Evolutionary conservation across 2,888 invertebrate species (phyloP).

Genomic region (Cheilosia vulpina): DNA sequence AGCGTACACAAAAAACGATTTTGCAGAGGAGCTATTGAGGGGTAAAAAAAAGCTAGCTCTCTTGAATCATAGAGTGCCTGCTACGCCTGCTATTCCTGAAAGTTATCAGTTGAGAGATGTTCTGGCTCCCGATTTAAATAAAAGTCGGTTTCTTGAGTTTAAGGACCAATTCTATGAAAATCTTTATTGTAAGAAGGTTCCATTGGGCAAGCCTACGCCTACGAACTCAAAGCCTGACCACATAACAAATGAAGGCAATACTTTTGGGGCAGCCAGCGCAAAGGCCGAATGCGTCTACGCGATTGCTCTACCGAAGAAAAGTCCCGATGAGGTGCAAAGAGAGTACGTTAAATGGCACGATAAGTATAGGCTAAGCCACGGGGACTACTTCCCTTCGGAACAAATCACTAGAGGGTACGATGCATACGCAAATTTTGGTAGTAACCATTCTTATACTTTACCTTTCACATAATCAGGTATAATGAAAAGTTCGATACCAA

Average conservation of each 20-base stretch:
- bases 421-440: not conserved
- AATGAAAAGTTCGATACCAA: slow-evolving; percentile 74
- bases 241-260: slow-evolving; percentile 78
- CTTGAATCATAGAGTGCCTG: not conserved
- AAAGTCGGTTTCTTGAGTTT: slow-evolving; percentile 80
- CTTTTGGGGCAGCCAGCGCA: slow-evolving; percentile 76
- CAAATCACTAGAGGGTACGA: slow-evolving; percentile 78
- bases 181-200: slow-evolving; percentile 78
- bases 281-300: slow-evolving; percentile 74
- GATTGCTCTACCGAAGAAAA: slow-evolving; percentile 78
- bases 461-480: slow-evolving; percentile 76
- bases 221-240: slow-evolving; percentile 78
- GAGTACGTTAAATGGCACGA: slow-evolving; percentile 79
- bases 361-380: slow-evolving; percentile 80
- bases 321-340: slow-evolving; percentile 77
- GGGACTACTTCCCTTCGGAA: slow-evolving; percentile 80
- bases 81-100: slow-evolving; percentile 72
- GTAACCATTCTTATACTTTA: not conserved
- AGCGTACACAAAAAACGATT: slow-evolving; percentile 76
- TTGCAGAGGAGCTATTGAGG: slow-evolving; percentile 78
- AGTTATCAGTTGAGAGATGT: slow-evolving; percentile 77
- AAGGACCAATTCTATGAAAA: slow-evolving; percentile 81
- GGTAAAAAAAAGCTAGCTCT: slow-evolving; percentile 67
- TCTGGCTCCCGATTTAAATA: slow-evolving; percentile 78
- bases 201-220: slow-evolving; percentile 77